Evolutionary conservation across 2,888 invertebrate genomes (phyloP).

Genomic region (Netelia virgata): DNA sequence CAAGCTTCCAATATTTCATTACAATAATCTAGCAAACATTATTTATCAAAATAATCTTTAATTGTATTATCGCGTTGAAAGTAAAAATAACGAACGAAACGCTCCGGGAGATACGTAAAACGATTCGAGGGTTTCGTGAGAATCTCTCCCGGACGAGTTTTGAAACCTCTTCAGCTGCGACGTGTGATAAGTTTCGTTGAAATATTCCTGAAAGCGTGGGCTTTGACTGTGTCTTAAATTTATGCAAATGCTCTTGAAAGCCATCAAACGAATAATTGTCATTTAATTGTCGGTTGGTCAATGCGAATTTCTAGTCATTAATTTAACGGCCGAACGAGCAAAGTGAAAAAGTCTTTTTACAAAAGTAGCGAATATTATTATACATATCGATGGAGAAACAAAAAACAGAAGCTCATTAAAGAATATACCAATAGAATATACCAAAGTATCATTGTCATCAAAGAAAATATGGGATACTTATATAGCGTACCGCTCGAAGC

Average conservation of each 20-base stretch:
- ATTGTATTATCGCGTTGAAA: constrained; percentile 56
- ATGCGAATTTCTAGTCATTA: constrained; percentile 53
- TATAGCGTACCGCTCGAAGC: constrained; percentile 29
- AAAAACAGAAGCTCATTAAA: constrained; percentile 44
- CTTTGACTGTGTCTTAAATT: constrained; percentile 64
- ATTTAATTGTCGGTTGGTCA: constrained; percentile 17
- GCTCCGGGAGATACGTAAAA: constrained; percentile 16
- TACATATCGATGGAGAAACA: constrained; percentile 55
- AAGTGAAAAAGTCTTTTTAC: constrained; percentile 48
- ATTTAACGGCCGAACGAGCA: constrained; percentile 46
- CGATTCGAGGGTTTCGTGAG: not conserved
- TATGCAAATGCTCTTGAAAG: constrained; percentile 55
- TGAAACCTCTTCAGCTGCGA: constrained; percentile 39
- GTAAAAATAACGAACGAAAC: constrained; percentile 24
- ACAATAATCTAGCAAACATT: constrained; percentile 49
- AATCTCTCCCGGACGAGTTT: constrained; percentile 27
- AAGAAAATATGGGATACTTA: constrained; percentile 40
- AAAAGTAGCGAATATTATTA: constrained; percentile 37
- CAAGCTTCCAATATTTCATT: constrained; percentile 75
- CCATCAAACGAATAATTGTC: constrained; percentile 18
- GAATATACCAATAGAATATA: constrained; percentile 45
- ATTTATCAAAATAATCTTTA: constrained; percentile 61
- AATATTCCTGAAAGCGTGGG: constrained; percentile 65
- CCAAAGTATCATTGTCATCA: constrained; percentile 46
- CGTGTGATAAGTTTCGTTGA: constrained; percentile 40